phyloP scores from a whole-genome alignment of 2,797 vertebrate species.

The Bovichtus diacanthus region DNA sequence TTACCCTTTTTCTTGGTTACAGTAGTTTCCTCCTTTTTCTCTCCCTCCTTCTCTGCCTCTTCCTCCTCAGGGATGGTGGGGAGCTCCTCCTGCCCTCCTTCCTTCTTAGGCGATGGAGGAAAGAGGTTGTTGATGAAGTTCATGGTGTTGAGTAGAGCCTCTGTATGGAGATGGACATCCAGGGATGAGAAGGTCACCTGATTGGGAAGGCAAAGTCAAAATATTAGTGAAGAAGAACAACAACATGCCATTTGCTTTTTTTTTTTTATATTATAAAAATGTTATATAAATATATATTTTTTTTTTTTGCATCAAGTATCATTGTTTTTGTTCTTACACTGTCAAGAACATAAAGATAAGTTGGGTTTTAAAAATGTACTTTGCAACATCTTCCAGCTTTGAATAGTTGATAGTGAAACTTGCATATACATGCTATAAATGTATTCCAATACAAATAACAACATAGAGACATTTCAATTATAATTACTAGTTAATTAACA shows the following conservation, averaged over 20 bases:
- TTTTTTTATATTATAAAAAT: no score
- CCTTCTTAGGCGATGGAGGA: conserved; percentile 86
- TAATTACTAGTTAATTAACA: background rate
- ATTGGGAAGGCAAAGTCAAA: conserved; percentile 2
- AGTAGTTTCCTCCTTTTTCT: conserved; percentile 86
- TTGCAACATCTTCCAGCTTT: background rate
- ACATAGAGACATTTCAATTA: background rate
- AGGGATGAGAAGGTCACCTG: conserved; percentile 94
- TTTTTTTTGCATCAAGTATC: background rate
- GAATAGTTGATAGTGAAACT: background rate
- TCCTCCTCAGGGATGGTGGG: conserved; percentile 82
- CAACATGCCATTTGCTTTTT: background rate
- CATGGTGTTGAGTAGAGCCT: conserved; percentile 93
- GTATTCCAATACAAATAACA: background rate
- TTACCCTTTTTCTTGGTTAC: conserved; percentile 79
- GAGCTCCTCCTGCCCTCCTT: conserved; percentile 78
- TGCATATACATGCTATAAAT: background rate
- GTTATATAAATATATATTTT: no score
- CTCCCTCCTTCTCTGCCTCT: conserved; percentile 85
- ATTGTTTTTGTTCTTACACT: background rate
- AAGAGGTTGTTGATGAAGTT: conserved; percentile 92
- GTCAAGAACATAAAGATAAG: background rate
- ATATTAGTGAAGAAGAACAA: background rate
- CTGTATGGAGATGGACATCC: conserved; percentile 95
- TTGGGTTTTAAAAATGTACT: background rate